Evolutionary conservation across 2,113 vertebrate species (phyloP).

Genomic region (Azemiops feae): DNA sequence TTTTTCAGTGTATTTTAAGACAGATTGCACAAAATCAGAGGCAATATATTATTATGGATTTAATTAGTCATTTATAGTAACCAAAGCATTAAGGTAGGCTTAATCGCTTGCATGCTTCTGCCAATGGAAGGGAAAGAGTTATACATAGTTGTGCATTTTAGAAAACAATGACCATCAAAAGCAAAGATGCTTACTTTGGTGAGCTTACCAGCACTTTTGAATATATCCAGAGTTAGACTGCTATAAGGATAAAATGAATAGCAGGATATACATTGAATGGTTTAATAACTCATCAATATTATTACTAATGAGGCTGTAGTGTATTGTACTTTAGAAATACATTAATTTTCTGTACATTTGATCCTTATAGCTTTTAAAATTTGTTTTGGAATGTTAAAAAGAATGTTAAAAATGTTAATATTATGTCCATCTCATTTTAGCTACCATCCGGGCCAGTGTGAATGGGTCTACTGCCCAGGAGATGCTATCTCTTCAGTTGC

Average conservation of each 20-base stretch:
- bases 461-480: conserved; percentile 96
- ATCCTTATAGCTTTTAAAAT: not conserved
- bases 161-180: not conserved
- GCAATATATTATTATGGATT: not conserved
- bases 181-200: not conserved
- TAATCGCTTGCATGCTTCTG: not conserved
- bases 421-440: conserved; percentile 61
- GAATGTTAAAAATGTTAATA: not conserved
- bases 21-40: not conserved
- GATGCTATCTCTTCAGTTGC: conserved; percentile 95
- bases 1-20: not conserved
- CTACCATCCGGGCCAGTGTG: conserved; percentile 90
- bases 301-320: not conserved
- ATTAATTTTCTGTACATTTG: not conserved
- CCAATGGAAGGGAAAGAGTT: not conserved
- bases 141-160: not conserved
- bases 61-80: not conserved
- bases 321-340: not conserved
- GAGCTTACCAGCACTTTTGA: not conserved
- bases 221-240: not conserved
- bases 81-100: not conserved
- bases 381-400: not conserved
- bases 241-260: not conserved
- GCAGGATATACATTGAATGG: not conserved
- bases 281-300: not conserved